These are phyloP conservation scores for Halictus rubicundus DNA, from an alignment of 1,140 invertebrate species.

Conservation along the genomic window DNA sequence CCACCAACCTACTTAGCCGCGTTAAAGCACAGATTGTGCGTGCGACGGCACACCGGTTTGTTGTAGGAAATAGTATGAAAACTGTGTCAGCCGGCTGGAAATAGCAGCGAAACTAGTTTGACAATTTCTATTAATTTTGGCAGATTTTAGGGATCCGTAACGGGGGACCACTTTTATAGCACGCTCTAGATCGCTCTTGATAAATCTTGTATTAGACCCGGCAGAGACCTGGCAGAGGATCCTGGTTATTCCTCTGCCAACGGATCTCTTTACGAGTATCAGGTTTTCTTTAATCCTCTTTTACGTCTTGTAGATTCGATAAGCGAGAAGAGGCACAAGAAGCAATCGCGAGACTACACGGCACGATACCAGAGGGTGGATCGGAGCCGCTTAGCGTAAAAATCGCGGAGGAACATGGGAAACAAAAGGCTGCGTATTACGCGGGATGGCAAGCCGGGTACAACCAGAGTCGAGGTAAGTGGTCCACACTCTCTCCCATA, in stretches of 20 bases:
- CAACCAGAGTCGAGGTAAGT: slow-evolving; percentile 81
- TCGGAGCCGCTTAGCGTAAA: slow-evolving; percentile 92
- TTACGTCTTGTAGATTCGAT: slow-evolving; percentile 75
- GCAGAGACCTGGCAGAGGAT: slow-evolving; percentile 5
- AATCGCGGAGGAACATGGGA: slow-evolving; percentile 96
- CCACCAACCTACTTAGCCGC: slow-evolving; percentile 15
- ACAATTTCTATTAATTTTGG: slow-evolving; percentile 49
- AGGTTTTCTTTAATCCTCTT: not conserved
- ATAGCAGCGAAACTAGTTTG: slow-evolving; percentile 37
- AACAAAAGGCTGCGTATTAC: slow-evolving; percentile 89
- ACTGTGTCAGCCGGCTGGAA: slow-evolving; percentile 44
- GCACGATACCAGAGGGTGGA: slow-evolving; percentile 90
- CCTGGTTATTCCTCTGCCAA: not conserved
- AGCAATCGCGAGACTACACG: slow-evolving; percentile 92
- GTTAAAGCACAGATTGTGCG: slow-evolving; percentile 16
- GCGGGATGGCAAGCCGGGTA: slow-evolving; percentile 83
- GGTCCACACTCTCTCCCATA: slow-evolving; percentile 3
- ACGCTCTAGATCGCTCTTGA: slow-evolving; percentile 7
- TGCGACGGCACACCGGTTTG: not conserved
- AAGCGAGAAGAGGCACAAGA: slow-evolving; percentile 93
- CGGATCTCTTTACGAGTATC: not conserved
- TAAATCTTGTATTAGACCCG: not conserved
- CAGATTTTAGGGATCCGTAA: slow-evolving; percentile 31
- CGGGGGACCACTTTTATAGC: not conserved
- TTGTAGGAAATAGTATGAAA: slow-evolving; percentile 48